Percentiles rank a stretch among this genome's conserved stretches.
Conservation (phyloP, 2,113 vertebrate genomes). For the Eulemur rufifrons region DNA sequence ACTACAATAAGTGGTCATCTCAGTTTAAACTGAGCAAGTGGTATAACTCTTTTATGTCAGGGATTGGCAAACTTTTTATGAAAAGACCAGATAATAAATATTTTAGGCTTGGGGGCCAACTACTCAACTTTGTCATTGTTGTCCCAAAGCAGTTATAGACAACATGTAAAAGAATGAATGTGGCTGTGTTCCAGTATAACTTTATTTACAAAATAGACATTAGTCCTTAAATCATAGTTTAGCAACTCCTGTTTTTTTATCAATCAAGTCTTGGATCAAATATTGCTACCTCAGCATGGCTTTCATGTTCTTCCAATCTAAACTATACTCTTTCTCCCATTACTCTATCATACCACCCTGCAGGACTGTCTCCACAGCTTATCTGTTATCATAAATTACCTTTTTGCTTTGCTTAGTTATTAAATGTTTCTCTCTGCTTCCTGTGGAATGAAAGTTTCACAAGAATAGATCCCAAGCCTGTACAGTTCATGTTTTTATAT, state of each 20-base stretch:
- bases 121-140: background rate
- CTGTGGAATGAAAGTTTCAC: background rate
- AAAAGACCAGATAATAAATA: background rate
- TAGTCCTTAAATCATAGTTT: background rate
- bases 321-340: background rate
- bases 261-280: background rate
- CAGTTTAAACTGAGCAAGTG: background rate
- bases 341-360: background rate
- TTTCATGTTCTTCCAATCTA: background rate
- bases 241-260: background rate
- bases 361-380: background rate
- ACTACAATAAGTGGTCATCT: background rate
- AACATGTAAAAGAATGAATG: background rate
- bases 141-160: background rate
- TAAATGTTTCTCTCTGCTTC: background rate
- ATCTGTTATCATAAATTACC: background rate
- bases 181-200: background rate
- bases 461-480: background rate
- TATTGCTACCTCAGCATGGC: background rate
- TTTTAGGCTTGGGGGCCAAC: background rate
- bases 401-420: background rate
- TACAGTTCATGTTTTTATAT: background rate
- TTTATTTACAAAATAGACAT: background rate
- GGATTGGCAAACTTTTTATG: background rate
- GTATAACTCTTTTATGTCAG: background rate